Base-by-base conservation (phyloP, 2,888 invertebrate genomes). In the Torymus texanus region DNA sequence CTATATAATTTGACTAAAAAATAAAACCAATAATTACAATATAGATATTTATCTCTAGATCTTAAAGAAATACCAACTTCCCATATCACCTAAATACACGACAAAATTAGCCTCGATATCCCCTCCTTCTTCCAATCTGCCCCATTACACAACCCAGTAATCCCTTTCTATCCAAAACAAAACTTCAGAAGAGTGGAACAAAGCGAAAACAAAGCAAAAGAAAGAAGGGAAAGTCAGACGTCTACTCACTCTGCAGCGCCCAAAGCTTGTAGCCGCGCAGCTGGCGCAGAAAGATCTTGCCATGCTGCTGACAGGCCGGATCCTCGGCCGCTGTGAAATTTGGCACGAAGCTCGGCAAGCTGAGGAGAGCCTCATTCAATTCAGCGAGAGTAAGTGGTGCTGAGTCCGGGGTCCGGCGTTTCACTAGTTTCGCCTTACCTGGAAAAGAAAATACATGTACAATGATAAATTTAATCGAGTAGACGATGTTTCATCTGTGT, bases 211-310 rank as follows among this genome's bases (percentile, higher is more conserved):
- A 12, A 62, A 58, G 14, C 13, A 70, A 51, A 29, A 29, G 58
- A 63, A 0, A 21, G 55, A 8, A 10, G 1, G n/a, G 16, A 77
- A 11, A 63, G 29, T 29, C 29, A 29, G 29, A 5, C 2, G 29
- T 29, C 18, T 84, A 92, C 93, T 93, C 91, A 94, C 94, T 94
- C 90, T 94, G 94, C 84, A 95, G 89, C 78, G 94, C 94, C 95
- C 95, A 95, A 83, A 94, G 86, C 89, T 94, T 94, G 81, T 93
- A 92, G 75, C 94, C 94, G 51, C 94, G 92, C 85, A 95, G 89
- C 89, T 95, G 94, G 82, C 94, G 91, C 83, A 94, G 90, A 84
- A 94, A 92, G 85, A 94, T 93, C 88, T 93, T 93, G 78, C 94
- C 93, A 83, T 94, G 94, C 86, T 93, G 93, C 83, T 93, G 92